These are phyloP conservation scores for Bellardia pandia DNA, from an alignment of 2,888 invertebrate species.

Conservation along the genomic window DNA sequence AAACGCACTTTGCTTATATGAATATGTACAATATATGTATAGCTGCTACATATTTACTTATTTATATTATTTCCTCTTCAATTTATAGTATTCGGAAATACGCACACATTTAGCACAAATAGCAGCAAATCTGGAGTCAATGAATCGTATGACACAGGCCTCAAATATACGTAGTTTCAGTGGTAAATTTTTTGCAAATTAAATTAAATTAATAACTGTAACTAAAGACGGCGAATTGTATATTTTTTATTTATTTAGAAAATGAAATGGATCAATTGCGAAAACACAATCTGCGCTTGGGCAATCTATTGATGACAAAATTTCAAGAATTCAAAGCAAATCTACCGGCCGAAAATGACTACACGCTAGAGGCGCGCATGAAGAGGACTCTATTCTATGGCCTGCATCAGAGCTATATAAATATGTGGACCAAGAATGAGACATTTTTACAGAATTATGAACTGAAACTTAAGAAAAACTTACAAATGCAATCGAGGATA, in stretches of 20 bases:
- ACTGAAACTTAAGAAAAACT: slow-evolving; percentile 82
- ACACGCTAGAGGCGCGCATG: slow-evolving; percentile 83
- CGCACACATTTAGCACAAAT: slow-evolving; percentile 81
- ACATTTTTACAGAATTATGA: slow-evolving; percentile 82
- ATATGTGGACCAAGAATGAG: slow-evolving; percentile 83
- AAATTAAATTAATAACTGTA: not conserved
- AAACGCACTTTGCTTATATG: slow-evolving; percentile 20
- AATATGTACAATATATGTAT: no score
- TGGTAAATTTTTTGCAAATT: slow-evolving; percentile 72
- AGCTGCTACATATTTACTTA: not conserved
- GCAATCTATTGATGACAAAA: slow-evolving; percentile 81
- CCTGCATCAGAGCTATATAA: slow-evolving; percentile 82
- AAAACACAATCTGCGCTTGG: slow-evolving; percentile 82
- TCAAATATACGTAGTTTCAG: slow-evolving; percentile 82
- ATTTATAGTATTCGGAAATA: slow-evolving; percentile 82
- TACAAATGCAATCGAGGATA: slow-evolving; percentile 83
- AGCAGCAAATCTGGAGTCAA: slow-evolving; percentile 81
- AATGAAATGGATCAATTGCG: slow-evolving; percentile 83
- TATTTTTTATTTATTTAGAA: slow-evolving; percentile 74
- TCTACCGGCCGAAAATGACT: slow-evolving; percentile 81
- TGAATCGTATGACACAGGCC: slow-evolving; percentile 83
- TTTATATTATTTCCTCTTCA: slow-evolving; percentile 24
- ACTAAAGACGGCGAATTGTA: not conserved
- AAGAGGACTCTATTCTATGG: slow-evolving; percentile 83
- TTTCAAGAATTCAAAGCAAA: slow-evolving; percentile 82